Percentiles rank a stretch among this genome's conserved stretches.
phyloP scores from a whole-genome alignment of 2,797 vertebrate genomes.

The Cossypha caffra region DNA sequence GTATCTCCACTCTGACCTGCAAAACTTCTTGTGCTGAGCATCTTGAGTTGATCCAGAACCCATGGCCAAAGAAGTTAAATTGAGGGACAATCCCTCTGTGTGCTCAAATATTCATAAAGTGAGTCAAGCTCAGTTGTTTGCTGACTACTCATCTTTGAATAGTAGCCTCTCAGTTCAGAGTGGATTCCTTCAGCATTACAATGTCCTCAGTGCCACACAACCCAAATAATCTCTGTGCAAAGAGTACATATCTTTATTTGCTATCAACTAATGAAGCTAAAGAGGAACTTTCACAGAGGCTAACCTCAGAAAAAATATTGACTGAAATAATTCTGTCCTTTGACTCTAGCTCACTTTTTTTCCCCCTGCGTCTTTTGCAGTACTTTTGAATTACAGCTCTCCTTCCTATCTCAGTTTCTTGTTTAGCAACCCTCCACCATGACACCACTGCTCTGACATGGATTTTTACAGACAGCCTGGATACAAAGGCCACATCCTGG shows the following conservation, averaged over 20 bases:
- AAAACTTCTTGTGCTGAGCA: background rate
- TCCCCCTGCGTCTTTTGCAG: background rate
- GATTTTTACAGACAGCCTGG: background rate
- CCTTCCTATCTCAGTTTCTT: background rate
- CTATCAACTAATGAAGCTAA: constrained; percentile 1
- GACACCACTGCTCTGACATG: background rate
- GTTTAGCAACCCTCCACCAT: background rate
- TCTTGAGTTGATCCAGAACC: background rate
- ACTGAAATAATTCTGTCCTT: background rate
- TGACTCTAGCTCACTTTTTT: background rate
- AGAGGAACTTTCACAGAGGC: background rate
- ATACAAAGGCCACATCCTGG: background rate
- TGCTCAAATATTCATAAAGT: background rate
- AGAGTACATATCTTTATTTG: constrained; percentile 16
- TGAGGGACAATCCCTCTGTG: constrained; percentile 23
- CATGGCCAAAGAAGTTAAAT: background rate
- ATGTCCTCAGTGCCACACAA: background rate
- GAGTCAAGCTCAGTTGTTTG: constrained; percentile 29
- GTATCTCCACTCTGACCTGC: constrained; percentile 25
- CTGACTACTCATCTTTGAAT: constrained; percentile 38
- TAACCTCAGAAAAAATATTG: constrained; percentile 21
- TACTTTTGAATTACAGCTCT: background rate
- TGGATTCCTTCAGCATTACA: constrained; percentile 30
- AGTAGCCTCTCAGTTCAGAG: background rate
- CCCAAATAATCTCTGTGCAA: background rate